Percentiles rank a stretch among this genome's conserved stretches.
phyloP scores from a whole-genome alignment of 2,113 vertebrate genomes.

The Crypturellus undulatus region DNA sequence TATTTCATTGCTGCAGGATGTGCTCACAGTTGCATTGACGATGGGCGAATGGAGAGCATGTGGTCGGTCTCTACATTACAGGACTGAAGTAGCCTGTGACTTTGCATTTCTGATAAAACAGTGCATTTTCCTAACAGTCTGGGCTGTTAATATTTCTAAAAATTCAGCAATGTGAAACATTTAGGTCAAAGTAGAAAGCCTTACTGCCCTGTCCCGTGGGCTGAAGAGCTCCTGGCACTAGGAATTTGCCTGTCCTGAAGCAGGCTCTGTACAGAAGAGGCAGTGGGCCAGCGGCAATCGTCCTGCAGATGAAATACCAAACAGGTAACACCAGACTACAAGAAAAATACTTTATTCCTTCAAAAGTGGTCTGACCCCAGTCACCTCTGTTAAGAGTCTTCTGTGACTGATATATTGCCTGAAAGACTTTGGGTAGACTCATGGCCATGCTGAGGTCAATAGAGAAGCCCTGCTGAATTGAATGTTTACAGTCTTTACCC shows the following conservation, averaged over 20 bases:
- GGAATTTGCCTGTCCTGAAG: neutral
- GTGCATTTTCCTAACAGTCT: no score
- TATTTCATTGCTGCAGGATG: neutral
- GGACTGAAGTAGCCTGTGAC: neutral
- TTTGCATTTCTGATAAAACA: neutral
- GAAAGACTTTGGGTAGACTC: neutral
- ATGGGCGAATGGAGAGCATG: accelerated
- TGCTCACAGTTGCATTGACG: neutral
- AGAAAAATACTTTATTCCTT: neutral
- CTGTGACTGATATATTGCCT: neutral
- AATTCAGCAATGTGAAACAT: neutral
- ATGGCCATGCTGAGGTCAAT: neutral
- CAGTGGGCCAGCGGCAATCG: accelerated
- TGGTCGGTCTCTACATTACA: accelerated
- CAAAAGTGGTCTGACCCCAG: neutral
- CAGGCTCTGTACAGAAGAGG: neutral
- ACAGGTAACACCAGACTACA: neutral
- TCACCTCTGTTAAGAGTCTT: neutral
- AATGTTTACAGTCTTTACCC: neutral
- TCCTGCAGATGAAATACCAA: neutral
- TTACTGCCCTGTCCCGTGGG: no score
- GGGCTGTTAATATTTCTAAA: neutral
- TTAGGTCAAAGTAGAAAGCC: neutral
- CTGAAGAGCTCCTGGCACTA: neutral
- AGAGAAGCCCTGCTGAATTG: neutral